Conservation (phyloP, 2,888 invertebrate species). For the Acleris cristana region DNA sequence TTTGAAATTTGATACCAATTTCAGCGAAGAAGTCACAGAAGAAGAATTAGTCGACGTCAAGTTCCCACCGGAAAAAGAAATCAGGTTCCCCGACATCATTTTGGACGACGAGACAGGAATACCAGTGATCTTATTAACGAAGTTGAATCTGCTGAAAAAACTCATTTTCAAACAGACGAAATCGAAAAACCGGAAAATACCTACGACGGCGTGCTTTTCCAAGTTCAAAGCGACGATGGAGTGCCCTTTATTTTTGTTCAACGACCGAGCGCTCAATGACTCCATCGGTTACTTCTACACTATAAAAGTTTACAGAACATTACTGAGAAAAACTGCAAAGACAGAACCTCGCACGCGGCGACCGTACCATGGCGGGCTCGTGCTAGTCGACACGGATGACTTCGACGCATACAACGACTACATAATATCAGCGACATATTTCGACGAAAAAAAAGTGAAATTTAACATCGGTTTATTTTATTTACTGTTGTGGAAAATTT, state of each 20-base stretch:
- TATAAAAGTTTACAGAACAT: slow-evolving; percentile 54
- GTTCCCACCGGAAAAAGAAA: too few species aligned
- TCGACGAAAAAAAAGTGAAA: slow-evolving; percentile 50
- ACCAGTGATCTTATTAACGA: slow-evolving; percentile 49
- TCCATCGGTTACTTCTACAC: slow-evolving; percentile 60
- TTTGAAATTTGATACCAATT: too few species aligned
- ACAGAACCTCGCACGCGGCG: slow-evolving; percentile 49
- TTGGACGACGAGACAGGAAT: too few species aligned
- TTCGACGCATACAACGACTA: too few species aligned
- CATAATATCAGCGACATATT: slow-evolving; percentile 48
- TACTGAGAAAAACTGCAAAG: slow-evolving; percentile 44
- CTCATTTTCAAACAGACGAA: slow-evolving; percentile 47
- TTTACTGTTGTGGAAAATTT: slow-evolving; percentile 55
- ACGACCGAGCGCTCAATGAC: slow-evolving; percentile 49
- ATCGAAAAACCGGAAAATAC: background rate
- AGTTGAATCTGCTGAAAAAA: slow-evolving; percentile 51
- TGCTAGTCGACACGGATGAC: slow-evolving; percentile 49
- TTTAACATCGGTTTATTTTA: slow-evolving; percentile 57
- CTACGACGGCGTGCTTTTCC: slow-evolving; percentile 48
- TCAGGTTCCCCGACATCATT: too few species aligned
- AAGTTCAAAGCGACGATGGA: slow-evolving; percentile 53
- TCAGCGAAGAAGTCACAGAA: too few species aligned
- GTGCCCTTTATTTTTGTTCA: slow-evolving; percentile 53
- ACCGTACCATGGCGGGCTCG: slow-evolving; percentile 50
- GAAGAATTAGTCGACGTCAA: too few species aligned